Conservation (phyloP, 2,113 vertebrate species). For the Cercopithecus mona region DNA sequence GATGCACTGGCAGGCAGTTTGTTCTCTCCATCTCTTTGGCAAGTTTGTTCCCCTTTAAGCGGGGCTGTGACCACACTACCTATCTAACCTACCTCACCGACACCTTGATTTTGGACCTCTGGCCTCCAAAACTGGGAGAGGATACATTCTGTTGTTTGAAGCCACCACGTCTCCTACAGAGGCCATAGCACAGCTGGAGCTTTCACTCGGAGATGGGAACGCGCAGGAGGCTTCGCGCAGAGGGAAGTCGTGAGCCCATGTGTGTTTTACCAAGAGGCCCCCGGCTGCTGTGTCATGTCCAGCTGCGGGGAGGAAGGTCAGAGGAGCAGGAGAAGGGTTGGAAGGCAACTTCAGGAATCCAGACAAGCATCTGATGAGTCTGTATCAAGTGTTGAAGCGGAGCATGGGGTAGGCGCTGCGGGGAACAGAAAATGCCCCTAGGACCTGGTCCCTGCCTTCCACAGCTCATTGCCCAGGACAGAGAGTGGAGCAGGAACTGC, state of each 20-base stretch:
- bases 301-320: too few species aligned
- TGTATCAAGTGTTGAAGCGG: fast-evolving
- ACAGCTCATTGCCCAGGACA: background rate
- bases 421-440: background rate
- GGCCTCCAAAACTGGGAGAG: background rate
- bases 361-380: background rate
- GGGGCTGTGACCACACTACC: too few species aligned
- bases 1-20: too few species aligned
- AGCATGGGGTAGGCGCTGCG: fast-evolving
- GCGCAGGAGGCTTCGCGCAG: fast-evolving
- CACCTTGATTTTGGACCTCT: background rate
- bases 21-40: too few species aligned
- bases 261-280: too few species aligned
- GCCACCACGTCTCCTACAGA: fast-evolving
- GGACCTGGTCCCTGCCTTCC: background rate
- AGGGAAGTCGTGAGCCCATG: too few species aligned
- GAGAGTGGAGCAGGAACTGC: fast-evolving
- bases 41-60: too few species aligned
- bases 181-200: fast-evolving
- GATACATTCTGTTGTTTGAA: background rate
- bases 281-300: too few species aligned
- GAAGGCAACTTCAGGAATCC: fast-evolving
- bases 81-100: too few species aligned
- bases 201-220: background rate
- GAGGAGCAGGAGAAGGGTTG: background rate